A percentile compares a stretch with the other conserved stretches of the same genome.
These are phyloP conservation scores for Fissipunctia ypsillon DNA, from an alignment of 2,888 invertebrate species.

Conservation along the genomic window DNA sequence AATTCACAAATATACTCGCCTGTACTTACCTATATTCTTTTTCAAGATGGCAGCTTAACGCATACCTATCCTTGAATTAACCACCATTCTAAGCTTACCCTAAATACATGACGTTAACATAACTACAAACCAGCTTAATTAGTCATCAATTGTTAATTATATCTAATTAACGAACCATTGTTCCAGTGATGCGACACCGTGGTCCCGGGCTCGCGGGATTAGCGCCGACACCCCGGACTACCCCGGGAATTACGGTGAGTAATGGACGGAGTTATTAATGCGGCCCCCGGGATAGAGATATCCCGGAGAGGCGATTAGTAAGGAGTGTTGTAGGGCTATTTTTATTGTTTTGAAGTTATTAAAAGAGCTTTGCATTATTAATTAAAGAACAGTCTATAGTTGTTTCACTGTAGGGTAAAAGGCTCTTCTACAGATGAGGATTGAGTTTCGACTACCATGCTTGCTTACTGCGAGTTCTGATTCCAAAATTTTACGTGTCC, in stretches of 20 bases:
- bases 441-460: neutral
- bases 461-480: neutral
- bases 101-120: conserved; percentile 38
- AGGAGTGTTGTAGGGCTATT: conserved; percentile 53
- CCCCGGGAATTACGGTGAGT: conserved; percentile 76
- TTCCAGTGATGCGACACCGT: conserved; percentile 69
- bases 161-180: conserved; percentile 68
- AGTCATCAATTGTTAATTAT: conserved; percentile 64
- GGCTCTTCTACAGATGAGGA: neutral
- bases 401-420: neutral
- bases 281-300: conserved; percentile 57
- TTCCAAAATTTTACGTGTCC: neutral
- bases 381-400: neutral
- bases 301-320: conserved; percentile 66
- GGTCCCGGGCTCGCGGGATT: conserved; percentile 70
- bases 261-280: conserved; percentile 69
- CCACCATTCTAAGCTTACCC: neutral
- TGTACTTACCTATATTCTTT: too few relatives aligned
- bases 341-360: conserved; percentile 26
- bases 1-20: neutral
- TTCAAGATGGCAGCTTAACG: neutral
- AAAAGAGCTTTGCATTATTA: conserved; percentile 7
- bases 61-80: neutral
- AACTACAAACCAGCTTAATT: conserved; percentile 52
- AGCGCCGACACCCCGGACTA: conserved; percentile 69